Conservation (phyloP, 2,888 invertebrate genomes). For the Gastracanthus pulcherrimus region DNA sequence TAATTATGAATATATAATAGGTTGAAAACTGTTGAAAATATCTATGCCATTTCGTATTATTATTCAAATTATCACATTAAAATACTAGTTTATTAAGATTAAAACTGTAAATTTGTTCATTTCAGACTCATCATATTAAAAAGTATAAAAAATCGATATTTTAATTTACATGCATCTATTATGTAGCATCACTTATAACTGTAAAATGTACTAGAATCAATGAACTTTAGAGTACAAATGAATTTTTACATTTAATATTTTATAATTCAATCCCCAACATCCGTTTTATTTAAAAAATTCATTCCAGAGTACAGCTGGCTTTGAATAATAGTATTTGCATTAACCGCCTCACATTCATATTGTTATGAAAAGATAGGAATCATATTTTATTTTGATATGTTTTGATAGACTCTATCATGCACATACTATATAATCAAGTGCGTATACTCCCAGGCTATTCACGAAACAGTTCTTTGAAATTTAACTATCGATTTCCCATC, state of each 20-base stretch:
- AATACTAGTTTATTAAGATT: too few relatives aligned
- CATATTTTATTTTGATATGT: conserved; percentile 28
- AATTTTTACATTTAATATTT: neutral
- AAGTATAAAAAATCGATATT: too few relatives aligned
- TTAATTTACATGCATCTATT: neutral
- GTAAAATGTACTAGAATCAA: neutral
- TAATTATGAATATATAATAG: too few relatives aligned
- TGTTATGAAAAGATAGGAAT: neutral
- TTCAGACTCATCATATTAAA: too few relatives aligned
- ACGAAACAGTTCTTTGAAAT: neutral
- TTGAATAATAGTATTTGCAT: neutral
- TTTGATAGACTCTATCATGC: conserved; percentile 3
- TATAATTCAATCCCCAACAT: neutral
- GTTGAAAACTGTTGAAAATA: too few relatives aligned
- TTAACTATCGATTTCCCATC: neutral
- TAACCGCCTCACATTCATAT: neutral
- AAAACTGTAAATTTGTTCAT: too few relatives aligned
- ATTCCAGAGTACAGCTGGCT: neutral
- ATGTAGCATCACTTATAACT: neutral
- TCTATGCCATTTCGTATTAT: too few relatives aligned
- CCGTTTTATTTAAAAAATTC: neutral
- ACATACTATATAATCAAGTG: neutral
- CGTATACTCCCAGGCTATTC: neutral
- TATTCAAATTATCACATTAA: too few relatives aligned
- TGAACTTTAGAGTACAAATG: neutral